Conservation (phyloP, 1,140 invertebrate species). For the Hirudo medicinalis region DNA sequence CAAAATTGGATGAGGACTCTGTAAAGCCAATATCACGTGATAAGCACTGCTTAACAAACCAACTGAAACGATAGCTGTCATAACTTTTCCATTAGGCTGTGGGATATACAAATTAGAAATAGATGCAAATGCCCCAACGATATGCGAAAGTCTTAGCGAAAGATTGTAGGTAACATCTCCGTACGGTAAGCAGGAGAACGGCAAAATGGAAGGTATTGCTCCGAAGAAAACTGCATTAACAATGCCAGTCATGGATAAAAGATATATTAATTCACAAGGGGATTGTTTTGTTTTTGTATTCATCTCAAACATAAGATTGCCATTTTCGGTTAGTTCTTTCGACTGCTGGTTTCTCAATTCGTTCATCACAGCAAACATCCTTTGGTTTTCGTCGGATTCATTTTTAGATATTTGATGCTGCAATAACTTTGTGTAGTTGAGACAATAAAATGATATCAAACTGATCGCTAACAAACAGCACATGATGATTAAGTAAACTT, state of each 20-base stretch:
- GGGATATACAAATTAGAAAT: background rate
- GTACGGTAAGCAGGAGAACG: slow-evolving; percentile 17
- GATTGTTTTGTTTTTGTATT: no score
- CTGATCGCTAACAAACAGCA: background rate
- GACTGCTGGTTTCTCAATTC: background rate
- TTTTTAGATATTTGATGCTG: no score
- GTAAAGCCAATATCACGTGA: slow-evolving; percentile 6
- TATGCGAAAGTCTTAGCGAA: slow-evolving; percentile 6
- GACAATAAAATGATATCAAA: background rate
- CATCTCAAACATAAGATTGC: background rate
- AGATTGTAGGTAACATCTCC: slow-evolving; percentile 14
- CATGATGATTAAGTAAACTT: background rate
- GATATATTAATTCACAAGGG: background rate
- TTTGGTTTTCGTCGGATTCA: no score
- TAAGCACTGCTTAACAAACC: background rate
- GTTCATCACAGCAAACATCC: background rate
- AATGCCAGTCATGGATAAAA: background rate
- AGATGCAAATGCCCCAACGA: slow-evolving; percentile 11
- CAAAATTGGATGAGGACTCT: slow-evolving; percentile 17
- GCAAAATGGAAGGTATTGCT: slow-evolving; percentile 8
- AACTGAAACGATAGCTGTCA: background rate
- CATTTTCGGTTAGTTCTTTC: background rate
- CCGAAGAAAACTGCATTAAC: slow-evolving; percentile 12
- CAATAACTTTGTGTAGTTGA: background rate
- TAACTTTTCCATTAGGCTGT: background rate